These are phyloP conservation scores for Atlantisia rogersi DNA, from an alignment of 2,113 vertebrate genomes.

Conservation along the genomic window DNA sequence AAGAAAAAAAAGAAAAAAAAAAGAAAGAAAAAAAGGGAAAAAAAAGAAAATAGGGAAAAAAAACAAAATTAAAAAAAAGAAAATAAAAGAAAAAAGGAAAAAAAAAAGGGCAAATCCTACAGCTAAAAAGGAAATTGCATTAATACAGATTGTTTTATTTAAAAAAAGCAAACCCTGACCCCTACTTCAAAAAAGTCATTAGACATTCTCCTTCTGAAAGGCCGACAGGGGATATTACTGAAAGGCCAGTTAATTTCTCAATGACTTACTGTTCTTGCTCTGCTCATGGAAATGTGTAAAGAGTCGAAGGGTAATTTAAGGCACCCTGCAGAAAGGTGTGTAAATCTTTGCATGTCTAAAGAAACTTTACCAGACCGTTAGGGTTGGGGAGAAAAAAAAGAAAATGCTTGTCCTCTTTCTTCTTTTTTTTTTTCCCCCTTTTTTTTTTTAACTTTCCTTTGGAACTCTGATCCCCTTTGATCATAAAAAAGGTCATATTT, in stretches of 20 bases:
- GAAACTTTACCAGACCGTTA: constrained; percentile 74
- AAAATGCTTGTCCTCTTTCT: constrained; percentile 15
- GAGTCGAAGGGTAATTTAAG: constrained; percentile 64
- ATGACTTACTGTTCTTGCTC: constrained; percentile 75
- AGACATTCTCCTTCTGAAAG: constrained; percentile 68
- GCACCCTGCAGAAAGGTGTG: constrained; percentile 75
- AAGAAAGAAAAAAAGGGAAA: neutral
- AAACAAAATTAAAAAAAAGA: constrained; percentile 27
- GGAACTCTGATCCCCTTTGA: constrained; percentile 76
- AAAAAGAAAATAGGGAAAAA: neutral
- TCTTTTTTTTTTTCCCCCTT: neutral
- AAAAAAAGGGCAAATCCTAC: neutral
- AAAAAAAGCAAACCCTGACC: constrained; percentile 78
- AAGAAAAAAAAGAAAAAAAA: constrained; percentile 25
- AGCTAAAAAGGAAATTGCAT: constrained; percentile 77
- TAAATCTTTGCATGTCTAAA: constrained; percentile 80
- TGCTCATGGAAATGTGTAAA: constrained; percentile 61
- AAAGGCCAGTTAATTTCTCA: constrained; percentile 73
- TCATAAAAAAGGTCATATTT: constrained; percentile 80
- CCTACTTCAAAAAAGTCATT: constrained; percentile 79
- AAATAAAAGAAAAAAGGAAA: neutral
- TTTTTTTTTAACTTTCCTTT: constrained; percentile 42
- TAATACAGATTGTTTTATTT: constrained; percentile 82
- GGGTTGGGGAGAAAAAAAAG: constrained; percentile 45
- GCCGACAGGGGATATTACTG: constrained; percentile 58